These are phyloP conservation scores for Nansenia antarctica DNA, from an alignment of 2,113 vertebrate species.

Conservation along the genomic window DNA sequence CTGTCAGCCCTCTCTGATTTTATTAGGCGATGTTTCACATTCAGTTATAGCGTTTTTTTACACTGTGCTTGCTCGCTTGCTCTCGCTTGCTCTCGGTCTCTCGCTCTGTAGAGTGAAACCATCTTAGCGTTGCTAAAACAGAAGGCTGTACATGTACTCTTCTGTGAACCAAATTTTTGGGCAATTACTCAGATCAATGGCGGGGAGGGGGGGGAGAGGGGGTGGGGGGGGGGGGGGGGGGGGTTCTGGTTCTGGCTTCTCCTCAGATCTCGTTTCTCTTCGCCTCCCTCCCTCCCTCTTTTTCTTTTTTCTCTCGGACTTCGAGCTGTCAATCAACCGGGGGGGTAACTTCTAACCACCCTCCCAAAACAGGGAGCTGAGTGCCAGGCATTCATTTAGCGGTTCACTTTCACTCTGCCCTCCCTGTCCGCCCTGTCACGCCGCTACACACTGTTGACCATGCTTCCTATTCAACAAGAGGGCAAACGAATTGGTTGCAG, in stretches of 20 bases:
- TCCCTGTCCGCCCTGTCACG: slow-evolving; percentile 75
- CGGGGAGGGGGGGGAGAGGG: no score
- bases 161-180: slow-evolving; percentile 33
- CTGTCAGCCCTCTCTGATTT: slow-evolving; percentile 74
- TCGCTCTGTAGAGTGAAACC: slow-evolving; percentile 11
- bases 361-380: slow-evolving; percentile 69
- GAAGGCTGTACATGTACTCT: slow-evolving; percentile 22
- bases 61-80: slow-evolving; percentile 43
- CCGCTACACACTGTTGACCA: slow-evolving; percentile 77
- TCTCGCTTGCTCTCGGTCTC: slow-evolving; percentile 38
- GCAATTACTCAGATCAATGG: slow-evolving; percentile 47
- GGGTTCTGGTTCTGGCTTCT: background rate
- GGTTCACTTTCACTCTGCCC: slow-evolving; percentile 60
- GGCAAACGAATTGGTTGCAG: slow-evolving; percentile 76
- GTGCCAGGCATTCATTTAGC: slow-evolving; percentile 66
- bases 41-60: slow-evolving; percentile 67
- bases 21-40: slow-evolving; percentile 73
- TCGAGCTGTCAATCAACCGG: slow-evolving; percentile 70
- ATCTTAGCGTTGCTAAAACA: slow-evolving; percentile 38
- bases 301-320: slow-evolving; percentile 54
- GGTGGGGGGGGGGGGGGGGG: no score
- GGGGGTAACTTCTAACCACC: slow-evolving; percentile 70
- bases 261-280: slow-evolving; percentile 4
- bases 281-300: background rate
- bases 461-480: slow-evolving; percentile 73